phyloP scores from a whole-genome alignment of 2,113 vertebrate species.

The Pelmatolapia mariae region DNA sequence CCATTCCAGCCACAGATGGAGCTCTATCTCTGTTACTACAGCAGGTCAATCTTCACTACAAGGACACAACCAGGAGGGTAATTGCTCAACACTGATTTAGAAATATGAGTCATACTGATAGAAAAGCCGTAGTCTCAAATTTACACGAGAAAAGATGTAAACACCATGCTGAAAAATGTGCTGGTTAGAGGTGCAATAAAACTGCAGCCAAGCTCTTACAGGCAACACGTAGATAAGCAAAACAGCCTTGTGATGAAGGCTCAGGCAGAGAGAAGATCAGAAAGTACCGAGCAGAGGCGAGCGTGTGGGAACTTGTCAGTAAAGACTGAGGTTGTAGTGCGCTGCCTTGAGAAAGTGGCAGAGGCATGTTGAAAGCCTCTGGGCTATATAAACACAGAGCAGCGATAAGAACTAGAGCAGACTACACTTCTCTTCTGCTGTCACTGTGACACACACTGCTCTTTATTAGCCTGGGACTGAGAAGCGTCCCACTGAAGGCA shows the following conservation, averaged over 20 bases:
- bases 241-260: neutral
- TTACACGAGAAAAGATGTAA: neutral
- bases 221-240: neutral
- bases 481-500: neutral
- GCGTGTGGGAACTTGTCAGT: constrained; percentile 61
- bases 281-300: constrained; percentile 14
- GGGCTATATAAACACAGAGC: constrained; percentile 54
- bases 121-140: neutral
- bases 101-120: neutral
- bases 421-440: neutral
- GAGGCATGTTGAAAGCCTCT: constrained; percentile 42
- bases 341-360: constrained; percentile 44
- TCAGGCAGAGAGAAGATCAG: neutral
- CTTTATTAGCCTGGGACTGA: neutral
- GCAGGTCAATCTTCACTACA: neutral
- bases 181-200: neutral
- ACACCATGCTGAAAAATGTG: neutral
- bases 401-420: constrained; percentile 20
- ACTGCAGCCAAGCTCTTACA: neutral
- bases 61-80: neutral
- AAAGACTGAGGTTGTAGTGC: constrained; percentile 15
- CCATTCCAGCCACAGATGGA: constrained; percentile 27
- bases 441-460: neutral
- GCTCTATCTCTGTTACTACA: neutral
- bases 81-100: neutral